These are phyloP conservation scores for Forbesichthys papilliferus DNA, from an alignment of 2,113 vertebrate species.

Conservation along the genomic window DNA sequence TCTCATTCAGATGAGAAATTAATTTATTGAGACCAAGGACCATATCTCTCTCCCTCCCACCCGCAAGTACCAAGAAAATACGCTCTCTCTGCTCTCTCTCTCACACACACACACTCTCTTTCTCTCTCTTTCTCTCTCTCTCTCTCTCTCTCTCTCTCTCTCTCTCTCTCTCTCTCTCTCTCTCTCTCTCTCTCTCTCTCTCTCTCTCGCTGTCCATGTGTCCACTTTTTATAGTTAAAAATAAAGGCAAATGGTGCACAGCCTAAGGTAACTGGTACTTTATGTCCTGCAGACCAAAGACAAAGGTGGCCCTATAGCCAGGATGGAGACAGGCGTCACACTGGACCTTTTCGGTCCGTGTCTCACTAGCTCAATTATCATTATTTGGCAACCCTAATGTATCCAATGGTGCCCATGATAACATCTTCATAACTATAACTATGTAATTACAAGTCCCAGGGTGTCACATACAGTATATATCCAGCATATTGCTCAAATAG, in stretches of 20 bases:
- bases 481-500: neutral
- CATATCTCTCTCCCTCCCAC: slow-evolving; percentile 70
- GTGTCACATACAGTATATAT: neutral
- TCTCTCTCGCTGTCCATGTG: neutral
- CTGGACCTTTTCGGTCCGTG: slow-evolving; percentile 49
- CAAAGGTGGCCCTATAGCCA: slow-evolving; percentile 57
- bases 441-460: neutral
- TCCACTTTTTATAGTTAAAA: slow-evolving; percentile 51
- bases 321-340: slow-evolving; percentile 58
- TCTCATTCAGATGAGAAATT: slow-evolving; percentile 94
- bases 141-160: too few relatives aligned
- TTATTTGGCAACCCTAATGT: slow-evolving; percentile 23
- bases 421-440: slow-evolving; percentile 6
- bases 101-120: slow-evolving; percentile 54
- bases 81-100: slow-evolving; percentile 40
- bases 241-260: slow-evolving; percentile 67
- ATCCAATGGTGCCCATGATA: too few relatives aligned
- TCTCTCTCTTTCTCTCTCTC: neutral
- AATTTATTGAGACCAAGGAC: slow-evolving; percentile 89
- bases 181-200: neutral
- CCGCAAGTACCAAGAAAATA: slow-evolving; percentile 78
- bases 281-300: slow-evolving; percentile 63
- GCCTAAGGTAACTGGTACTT: slow-evolving; percentile 75
- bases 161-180: too few relatives aligned
- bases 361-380: slow-evolving; percentile 50